Base-by-base conservation (phyloP, 2,113 vertebrate species). In the Myxocyprinus asiaticus region DNA sequence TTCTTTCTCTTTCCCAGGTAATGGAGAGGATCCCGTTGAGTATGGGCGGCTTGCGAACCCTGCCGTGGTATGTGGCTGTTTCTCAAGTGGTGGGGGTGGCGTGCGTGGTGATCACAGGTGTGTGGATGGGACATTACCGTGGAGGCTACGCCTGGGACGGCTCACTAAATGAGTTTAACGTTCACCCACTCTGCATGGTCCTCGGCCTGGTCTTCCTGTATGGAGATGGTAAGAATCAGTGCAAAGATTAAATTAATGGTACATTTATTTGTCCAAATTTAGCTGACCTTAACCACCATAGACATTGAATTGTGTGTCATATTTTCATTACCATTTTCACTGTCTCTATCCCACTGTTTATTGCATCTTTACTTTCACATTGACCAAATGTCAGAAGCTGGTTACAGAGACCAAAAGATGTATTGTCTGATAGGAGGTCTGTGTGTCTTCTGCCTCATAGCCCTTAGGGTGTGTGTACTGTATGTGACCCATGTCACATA, bases 131-230 rank as follows among this genome's bases (percentile, higher is more conserved):
- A 22, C 91, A 93, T 11, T 97, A 93, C 86, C 88, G 82, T 6
- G 96, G 96, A 0, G 97, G 97, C 5, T 95, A 95, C 10, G 94
- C 92, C 71, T 98, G 97, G 97, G 88, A 95, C n/a, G 87, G 94
- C 55, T 87, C 91, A 0, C 3, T 70, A 0, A 90, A 89, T n/a
- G 91, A 96, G 90, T 95, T 98, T 79, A 99, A 99, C 10, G 81
- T 95, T 44, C 97, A 98, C 76, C 96, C 97, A 0, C 93, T 99
- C 7, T 99, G 96, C 90, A 98, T 98, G 97, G 91, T 98, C 83
- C 90, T 98, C 69, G 96, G 95, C 2, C 88, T 98, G 90, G 90
- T 98, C 55, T 96, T 98, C 88, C 91, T 99, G 15, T 97, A 97
- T 0, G 97, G 96, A 0, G 97, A 98, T 0, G 96, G 97, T 98